These are phyloP conservation scores for Bombus breviceps DNA, from an alignment of 1,140 invertebrate genomes.

Conservation along the genomic window DNA sequence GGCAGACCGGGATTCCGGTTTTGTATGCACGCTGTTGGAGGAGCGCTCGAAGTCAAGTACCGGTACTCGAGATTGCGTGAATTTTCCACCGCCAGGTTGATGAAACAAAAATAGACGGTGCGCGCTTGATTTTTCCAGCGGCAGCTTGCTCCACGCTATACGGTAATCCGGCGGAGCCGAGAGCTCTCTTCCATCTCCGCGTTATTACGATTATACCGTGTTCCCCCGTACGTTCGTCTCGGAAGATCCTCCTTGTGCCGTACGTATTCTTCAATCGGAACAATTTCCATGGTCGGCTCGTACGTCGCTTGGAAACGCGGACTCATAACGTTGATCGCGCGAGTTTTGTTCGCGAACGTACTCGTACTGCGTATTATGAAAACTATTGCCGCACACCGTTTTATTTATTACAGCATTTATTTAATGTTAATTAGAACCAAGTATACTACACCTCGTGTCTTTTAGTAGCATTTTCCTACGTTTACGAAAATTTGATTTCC, in stretches of 20 bases:
- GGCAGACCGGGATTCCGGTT: constrained; percentile 57
- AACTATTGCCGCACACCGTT: too few relatives aligned
- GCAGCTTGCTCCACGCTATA: neutral
- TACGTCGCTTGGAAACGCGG: neutral
- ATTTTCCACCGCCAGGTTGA: constrained; percentile 56
- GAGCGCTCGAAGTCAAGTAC: constrained; percentile 59
- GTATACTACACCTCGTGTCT: too few relatives aligned
- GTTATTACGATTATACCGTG: constrained; percentile 23
- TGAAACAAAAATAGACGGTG: constrained; percentile 62
- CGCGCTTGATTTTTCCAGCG: constrained; percentile 45
- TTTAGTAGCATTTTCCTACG: too few relatives aligned
- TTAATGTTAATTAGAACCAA: too few relatives aligned
- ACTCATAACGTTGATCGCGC: too few relatives aligned
- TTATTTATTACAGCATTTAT: too few relatives aligned
- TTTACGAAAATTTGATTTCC: too few relatives aligned
- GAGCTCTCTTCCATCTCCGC: neutral
- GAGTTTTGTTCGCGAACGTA: too few relatives aligned
- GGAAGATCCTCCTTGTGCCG: neutral
- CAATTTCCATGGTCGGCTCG: neutral
- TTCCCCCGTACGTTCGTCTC: neutral
- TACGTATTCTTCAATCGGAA: neutral
- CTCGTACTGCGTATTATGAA: too few relatives aligned
- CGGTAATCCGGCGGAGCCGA: neutral
- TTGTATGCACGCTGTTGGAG: constrained; percentile 50
- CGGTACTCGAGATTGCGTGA: constrained; percentile 64